phyloP scores from a whole-genome alignment of 2,797 vertebrate genomes.

The Anguilla megastoma region DNA sequence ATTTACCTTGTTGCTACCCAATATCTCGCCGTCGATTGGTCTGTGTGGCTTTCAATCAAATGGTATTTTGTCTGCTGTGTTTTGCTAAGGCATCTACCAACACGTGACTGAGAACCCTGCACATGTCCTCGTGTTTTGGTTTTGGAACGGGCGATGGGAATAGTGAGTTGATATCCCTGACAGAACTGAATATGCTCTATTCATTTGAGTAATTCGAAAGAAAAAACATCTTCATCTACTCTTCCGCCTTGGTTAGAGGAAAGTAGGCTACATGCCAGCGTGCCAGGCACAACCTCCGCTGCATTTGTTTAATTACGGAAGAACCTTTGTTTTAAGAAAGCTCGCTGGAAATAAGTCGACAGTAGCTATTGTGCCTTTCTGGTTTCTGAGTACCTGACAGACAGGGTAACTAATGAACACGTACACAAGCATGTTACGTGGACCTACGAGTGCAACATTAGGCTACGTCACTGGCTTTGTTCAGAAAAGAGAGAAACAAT shows the following conservation, averaged over 20 bases:
- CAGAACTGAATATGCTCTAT: constrained; percentile 8
- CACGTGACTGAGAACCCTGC: constrained; percentile 53
- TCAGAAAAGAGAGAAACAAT: not conserved
- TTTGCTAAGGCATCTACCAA: constrained; percentile 40
- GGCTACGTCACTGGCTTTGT: not conserved
- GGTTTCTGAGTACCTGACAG: not conserved
- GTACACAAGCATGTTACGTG: constrained; percentile 15
- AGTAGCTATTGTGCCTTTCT: constrained; percentile 25
- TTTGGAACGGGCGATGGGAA: constrained; percentile 39
- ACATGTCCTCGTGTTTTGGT: constrained; percentile 57
- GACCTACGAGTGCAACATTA: not conserved
- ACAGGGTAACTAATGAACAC: not conserved
- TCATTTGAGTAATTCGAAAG: constrained; percentile 13
- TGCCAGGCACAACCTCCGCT: not conserved
- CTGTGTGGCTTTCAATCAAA: constrained; percentile 38
- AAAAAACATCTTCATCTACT: not conserved
- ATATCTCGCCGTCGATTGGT: constrained; percentile 49
- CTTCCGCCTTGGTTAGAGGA: not conserved
- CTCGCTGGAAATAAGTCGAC: not conserved
- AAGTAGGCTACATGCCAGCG: not conserved
- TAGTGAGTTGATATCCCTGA: not conserved
- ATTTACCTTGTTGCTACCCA: constrained; percentile 60
- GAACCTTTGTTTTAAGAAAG: not conserved
- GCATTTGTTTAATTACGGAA: not conserved
- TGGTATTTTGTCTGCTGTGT: constrained; percentile 22